phyloP scores from a whole-genome alignment of 2,113 vertebrate genomes.

The Campylomormyrus tamandua region DNA sequence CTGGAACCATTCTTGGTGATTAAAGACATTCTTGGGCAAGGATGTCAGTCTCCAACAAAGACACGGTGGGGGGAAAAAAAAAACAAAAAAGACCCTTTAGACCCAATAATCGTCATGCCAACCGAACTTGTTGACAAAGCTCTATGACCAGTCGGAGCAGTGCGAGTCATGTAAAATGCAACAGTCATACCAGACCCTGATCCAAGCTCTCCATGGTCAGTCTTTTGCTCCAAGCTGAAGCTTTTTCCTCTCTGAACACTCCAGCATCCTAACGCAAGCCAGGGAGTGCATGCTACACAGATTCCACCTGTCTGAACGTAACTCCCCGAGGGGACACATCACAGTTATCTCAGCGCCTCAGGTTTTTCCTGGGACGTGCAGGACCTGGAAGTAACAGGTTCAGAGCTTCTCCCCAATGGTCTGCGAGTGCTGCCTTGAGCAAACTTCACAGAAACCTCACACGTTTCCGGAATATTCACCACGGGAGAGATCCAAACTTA shows the following conservation, averaged over 20 bases:
- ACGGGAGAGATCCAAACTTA: neutral
- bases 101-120: neutral
- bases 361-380: neutral
- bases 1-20: neutral
- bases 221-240: neutral
- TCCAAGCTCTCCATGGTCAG: neutral
- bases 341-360: neutral
- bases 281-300: neutral
- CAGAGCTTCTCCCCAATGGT: neutral
- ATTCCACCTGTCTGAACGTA: neutral
- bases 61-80: neutral
- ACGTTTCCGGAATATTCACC: neutral
- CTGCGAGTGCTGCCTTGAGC: neutral
- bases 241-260: neutral
- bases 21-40: neutral
- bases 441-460: neutral
- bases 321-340: neutral
- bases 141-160: neutral
- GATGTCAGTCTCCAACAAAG: constrained; percentile 5
- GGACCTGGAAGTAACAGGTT: neutral
- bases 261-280: neutral
- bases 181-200: neutral
- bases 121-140: neutral
- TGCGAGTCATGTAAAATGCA: neutral
- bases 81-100: neutral